Base-by-base conservation (phyloP, 2,888 invertebrate species). In the Tanypteryx hageni region DNA sequence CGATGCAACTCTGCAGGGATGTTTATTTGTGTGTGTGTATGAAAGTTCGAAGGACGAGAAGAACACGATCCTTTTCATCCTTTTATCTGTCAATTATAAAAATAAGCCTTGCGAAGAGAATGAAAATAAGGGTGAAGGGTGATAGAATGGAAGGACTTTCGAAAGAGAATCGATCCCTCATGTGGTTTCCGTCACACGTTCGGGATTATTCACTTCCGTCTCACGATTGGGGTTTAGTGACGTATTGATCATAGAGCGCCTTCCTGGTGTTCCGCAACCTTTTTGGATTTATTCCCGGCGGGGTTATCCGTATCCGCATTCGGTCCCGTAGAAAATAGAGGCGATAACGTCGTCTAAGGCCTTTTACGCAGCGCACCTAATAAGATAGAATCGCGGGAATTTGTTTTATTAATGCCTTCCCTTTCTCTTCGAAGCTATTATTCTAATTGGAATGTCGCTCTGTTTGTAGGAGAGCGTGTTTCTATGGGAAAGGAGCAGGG, bases 361-460 rank as follows among this genome's bases (percentile, higher is more conserved):
- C 76, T 76, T 76, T 76, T 76, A 76, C 76, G 22, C 27, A 22
- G 22, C 76, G 9, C 22, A 27, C 11, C 27, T 2, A 27, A 44
- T 44, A 44, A 76, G 76, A 76, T 76, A 76, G 13, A 76, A 76
- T 76, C 76, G 76, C 76, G 22, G 22, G 76, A 76, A 76, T 76
- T 76, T 76, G 76, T 76, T 76, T 76, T 76, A 76, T 76, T 76
- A 27, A 76, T 27, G 76, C 76, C 22, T 13, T 76, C 27, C 76
- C 76, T 76, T 76, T 76, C 76, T 22, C 8, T 76, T 76, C 76
- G 27, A 22, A 76, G 76, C 76, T 76, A 76, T 76, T 76, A 76
- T 76, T 76, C 76, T 27, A 27, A 76, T 76, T 27, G 76, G 76
- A 76, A 76, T 76, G 76, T 76, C 76, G 22, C 5, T 5, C 76